phyloP scores from a whole-genome alignment of 2,797 vertebrate genomes.

The Enteromius unitaeniatus region DNA sequence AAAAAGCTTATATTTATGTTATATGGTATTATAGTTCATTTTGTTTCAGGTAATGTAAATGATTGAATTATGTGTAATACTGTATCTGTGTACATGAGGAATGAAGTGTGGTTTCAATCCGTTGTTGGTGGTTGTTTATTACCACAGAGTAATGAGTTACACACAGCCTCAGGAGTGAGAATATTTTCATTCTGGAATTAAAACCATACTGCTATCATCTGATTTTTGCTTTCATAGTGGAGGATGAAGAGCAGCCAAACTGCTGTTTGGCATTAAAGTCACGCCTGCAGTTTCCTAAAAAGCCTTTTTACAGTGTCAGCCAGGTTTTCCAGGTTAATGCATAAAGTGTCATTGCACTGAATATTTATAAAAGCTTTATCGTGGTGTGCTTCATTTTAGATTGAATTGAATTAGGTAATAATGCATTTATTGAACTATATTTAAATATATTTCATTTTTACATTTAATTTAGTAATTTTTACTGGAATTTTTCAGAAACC shows the following conservation, averaged over 20 bases:
- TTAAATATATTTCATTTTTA: not conserved
- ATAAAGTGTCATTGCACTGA: not conserved
- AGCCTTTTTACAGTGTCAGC: conserved; percentile 5
- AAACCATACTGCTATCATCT: conserved; percentile 9
- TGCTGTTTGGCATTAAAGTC: conserved; percentile 14
- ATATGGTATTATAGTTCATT: not conserved
- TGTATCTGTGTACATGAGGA: not conserved
- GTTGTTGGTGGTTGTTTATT: not conserved
- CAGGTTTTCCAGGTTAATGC: conserved; percentile 18
- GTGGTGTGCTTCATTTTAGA: not conserved
- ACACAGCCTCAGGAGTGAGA: conserved; percentile 1
- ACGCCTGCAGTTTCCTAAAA: conserved; percentile 3
- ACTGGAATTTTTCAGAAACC: not conserved
- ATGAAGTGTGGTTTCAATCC: not conserved
- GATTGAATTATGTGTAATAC: not conserved
- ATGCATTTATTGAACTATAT: not conserved
- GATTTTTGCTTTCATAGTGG: not conserved
- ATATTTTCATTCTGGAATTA: conserved; percentile 27
- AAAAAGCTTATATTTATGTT: not conserved
- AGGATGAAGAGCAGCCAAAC: conserved; percentile 15
- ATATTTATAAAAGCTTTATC: not conserved
- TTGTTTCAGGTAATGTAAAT: not conserved
- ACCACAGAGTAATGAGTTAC: not conserved
- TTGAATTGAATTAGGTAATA: not conserved
- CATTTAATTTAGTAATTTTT: not conserved